A percentile compares a stretch with the other conserved stretches of the same genome.
These are phyloP conservation scores for Calidris pugnax DNA, from an alignment of 2,113 vertebrate species.

Conservation along the genomic window DNA sequence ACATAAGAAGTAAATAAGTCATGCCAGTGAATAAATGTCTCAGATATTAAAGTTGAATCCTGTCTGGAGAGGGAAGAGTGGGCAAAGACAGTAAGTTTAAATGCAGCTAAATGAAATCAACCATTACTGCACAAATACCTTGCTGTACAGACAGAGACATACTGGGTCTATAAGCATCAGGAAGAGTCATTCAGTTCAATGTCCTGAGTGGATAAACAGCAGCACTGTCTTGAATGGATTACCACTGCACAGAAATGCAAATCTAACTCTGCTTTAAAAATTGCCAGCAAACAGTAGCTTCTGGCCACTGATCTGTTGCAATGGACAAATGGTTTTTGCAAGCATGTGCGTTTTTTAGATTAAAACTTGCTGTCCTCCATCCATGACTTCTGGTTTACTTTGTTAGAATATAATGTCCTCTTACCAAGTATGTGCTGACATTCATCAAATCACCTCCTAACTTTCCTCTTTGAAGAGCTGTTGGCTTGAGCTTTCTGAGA, in stretches of 20 bases:
- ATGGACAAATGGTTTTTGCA: not conserved
- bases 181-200: not conserved
- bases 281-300: not conserved
- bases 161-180: not conserved
- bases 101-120: not conserved
- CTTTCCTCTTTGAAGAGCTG: not conserved
- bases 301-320: not conserved
- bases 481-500: not conserved
- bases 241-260: not conserved
- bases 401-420: not conserved
- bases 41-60: not conserved
- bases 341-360: not conserved
- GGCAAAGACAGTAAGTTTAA: not conserved
- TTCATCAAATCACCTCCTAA: not conserved
- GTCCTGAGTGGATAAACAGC: not conserved
- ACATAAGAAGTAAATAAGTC: not conserved
- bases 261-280: not conserved
- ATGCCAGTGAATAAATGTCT: not conserved
- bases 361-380: not conserved
- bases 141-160: not conserved
- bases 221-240: not conserved
- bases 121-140: not conserved
- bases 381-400: not conserved
- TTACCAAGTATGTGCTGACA: not conserved
- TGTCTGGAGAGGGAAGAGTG: not conserved